Base-by-base conservation (phyloP, 2,113 vertebrate species). In the Macquaria ambigua region DNA sequence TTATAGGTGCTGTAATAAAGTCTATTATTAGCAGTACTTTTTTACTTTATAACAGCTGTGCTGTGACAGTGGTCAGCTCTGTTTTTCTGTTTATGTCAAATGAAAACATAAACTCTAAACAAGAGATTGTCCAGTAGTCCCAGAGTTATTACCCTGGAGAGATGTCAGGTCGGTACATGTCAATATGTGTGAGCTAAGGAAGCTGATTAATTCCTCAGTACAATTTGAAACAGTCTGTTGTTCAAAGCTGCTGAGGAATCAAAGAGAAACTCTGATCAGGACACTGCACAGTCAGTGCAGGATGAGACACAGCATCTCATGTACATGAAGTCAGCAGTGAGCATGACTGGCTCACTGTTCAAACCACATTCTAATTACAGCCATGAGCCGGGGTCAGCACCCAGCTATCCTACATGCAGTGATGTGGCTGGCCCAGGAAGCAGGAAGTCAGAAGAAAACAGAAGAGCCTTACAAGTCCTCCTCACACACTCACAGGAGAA, bases 381-480 rank as follows among this genome's bases (percentile, higher is more conserved):
- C 28, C 48, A 8, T 41, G 62, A 46, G 48, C 34, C 7, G 28
- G 9, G 67, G 79, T 87, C 80, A 79, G 8, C 48, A 46, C 59
- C 28, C 61, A 37, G 48, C 68, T 59, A 9, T 25, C 39, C 50
- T 43, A 25, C 58, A 74, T 66, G 58, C 63, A 74, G 43, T 79
- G 66, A 85, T 72, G 66, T 67, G 82, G 84, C 69, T 78, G 75
- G 46, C 59, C 82, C 63, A 78, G 73, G 81, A 74, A 87, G 82
- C 81, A 81, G 88, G 77, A 89, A 89, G 74, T 84, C 34, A 48
- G 62, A 56, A 9, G 43, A 58, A 73, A 69, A 84, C 84, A 89
- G 50, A 74, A 64, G 61, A 46, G 43, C 46, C 78, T 79, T 62
- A 84, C 63, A 82, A 74, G 41, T 68, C 53, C 43, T 34, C 23